These are phyloP conservation scores for Coracopsis vasa DNA, from an alignment of 2,113 vertebrate species.

Conservation along the genomic window DNA sequence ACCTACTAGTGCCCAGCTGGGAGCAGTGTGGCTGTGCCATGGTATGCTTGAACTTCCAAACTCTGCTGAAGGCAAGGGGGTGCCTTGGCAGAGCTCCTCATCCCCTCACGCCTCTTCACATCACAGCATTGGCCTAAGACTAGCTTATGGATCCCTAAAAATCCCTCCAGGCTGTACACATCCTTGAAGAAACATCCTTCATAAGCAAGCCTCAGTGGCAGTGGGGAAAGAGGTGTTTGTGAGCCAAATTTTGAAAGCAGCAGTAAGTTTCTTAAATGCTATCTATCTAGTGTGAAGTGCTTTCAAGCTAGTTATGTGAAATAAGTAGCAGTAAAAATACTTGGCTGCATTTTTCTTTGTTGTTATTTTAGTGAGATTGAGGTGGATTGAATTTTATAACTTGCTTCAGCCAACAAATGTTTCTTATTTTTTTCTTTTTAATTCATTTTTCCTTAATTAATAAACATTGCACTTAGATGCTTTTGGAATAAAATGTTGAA, in stretches of 20 bases:
- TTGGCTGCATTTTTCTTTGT: not conserved
- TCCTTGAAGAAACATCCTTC: not conserved
- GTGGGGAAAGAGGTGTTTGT: not conserved
- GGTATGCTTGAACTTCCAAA: not conserved
- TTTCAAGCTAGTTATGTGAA: not conserved
- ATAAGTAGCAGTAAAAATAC: not conserved
- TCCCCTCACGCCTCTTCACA: not conserved
- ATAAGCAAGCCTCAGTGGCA: not conserved
- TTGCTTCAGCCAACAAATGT: not conserved
- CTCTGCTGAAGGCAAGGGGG: not conserved
- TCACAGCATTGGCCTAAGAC: not conserved
- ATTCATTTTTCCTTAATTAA: not conserved
- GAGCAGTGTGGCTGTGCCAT: not conserved
- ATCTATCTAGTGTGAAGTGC: not conserved
- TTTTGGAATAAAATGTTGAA: not conserved
- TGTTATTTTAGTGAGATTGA: not conserved
- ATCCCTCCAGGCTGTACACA: not conserved
- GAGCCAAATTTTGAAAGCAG: not conserved
- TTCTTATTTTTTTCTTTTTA: not conserved
- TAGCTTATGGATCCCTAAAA: not conserved
- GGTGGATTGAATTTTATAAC: not conserved
- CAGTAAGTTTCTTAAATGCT: not conserved
- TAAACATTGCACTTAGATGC: not conserved
- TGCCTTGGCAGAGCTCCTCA: not conserved
- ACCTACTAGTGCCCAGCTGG: accelerated